Evolutionary conservation across 2,888 invertebrate species (phyloP).

Genomic region (Iphiclides podalirius): DNA sequence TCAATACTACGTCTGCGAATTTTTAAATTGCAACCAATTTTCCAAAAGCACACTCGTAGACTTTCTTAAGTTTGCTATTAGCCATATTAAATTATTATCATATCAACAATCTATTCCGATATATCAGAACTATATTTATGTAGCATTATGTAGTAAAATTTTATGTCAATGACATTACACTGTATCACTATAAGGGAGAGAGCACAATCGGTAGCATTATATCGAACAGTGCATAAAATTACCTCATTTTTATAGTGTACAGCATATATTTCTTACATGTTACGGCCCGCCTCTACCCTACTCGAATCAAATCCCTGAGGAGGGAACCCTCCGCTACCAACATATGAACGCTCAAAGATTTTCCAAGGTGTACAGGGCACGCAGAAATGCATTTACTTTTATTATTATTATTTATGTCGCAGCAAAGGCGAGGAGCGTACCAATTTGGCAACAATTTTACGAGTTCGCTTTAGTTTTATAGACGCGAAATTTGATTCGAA

Average conservation of each 20-base stretch:
- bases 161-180: too few species aligned
- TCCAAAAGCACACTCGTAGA: too few species aligned
- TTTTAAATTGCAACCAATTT: too few species aligned
- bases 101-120: too few species aligned
- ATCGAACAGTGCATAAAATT: conserved; percentile 71
- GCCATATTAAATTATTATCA: too few species aligned
- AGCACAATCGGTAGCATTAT: conserved; percentile 40
- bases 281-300: conserved; percentile 40
- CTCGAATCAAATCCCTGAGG: conserved; percentile 50
- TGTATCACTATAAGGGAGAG: conserved; percentile 28
- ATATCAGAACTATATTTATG: too few species aligned
- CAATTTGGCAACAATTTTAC: conserved; percentile 65
- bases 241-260: conserved; percentile 65
- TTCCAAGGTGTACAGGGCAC: conserved; percentile 47
- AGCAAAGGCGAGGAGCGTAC: conserved; percentile 51
- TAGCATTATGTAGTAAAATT: too few species aligned
- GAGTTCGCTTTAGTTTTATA: conserved; percentile 65
- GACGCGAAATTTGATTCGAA: conserved; percentile 62
- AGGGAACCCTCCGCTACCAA: conserved; percentile 45
- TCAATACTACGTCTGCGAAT: too few species aligned
- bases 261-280: conserved; percentile 57
- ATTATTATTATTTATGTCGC: conserved; percentile 66
- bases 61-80: too few species aligned
- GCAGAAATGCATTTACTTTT: conserved; percentile 59
- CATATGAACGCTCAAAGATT: conserved; percentile 53